phyloP scores from a whole-genome alignment of 2,113 vertebrate genomes.

The Bettongia penicillata region DNA sequence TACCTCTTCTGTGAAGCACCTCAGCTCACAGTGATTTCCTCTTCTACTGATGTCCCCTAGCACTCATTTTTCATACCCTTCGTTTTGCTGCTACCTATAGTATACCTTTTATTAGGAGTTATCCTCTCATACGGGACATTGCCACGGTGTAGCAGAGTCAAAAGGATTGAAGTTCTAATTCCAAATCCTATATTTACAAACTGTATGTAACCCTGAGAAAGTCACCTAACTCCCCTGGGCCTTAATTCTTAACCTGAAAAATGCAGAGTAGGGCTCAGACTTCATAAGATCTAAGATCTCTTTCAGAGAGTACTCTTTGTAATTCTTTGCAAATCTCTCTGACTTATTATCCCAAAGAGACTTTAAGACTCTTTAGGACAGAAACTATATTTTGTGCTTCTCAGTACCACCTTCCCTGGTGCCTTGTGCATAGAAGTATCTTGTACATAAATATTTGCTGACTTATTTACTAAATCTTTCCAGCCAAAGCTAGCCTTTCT shows the following conservation, averaged over 20 bases:
- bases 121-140: background rate
- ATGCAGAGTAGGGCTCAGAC: background rate
- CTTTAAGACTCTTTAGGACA: background rate
- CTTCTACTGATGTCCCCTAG: background rate
- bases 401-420: background rate
- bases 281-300: background rate
- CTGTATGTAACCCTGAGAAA: background rate
- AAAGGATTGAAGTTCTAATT: background rate
- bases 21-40: background rate
- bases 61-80: background rate
- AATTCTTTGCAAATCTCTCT: background rate
- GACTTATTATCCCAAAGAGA: slow-evolving; percentile 22
- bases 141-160: background rate
- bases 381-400: background rate
- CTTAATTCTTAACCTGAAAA: background rate
- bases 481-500: background rate
- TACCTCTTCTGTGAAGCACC: background rate
- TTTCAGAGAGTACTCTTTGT: background rate
- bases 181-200: background rate
- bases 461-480: slow-evolving; percentile 10
- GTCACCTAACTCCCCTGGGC: background rate
- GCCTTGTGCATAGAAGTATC: background rate
- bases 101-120: background rate
- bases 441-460: slow-evolving; percentile 3
- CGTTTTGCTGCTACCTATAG: background rate